phyloP scores from a whole-genome alignment of 2,113 vertebrate genomes.

The Sinocyclocheilus anshuiensis region DNA sequence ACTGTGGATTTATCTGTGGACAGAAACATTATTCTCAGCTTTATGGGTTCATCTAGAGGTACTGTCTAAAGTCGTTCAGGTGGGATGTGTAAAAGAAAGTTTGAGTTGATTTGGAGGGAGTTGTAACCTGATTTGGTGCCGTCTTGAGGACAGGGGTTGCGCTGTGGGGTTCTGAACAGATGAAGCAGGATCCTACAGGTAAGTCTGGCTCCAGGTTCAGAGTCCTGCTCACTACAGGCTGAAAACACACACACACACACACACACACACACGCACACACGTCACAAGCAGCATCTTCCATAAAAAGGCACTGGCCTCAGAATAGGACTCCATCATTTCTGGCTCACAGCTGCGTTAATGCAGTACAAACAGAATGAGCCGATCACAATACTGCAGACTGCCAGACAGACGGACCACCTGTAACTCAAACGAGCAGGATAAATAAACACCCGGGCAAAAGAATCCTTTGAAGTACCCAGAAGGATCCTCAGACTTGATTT shows the following conservation, averaged over 20 bases:
- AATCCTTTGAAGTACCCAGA: neutral
- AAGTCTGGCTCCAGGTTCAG: constrained; percentile 94
- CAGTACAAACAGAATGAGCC: constrained; percentile 26
- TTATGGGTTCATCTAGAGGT: too few relatives aligned
- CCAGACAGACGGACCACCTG: constrained; percentile 7
- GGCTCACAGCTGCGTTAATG: constrained; percentile 3
- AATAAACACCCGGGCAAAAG: constrained; percentile 36
- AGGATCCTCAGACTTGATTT: constrained; percentile 4
- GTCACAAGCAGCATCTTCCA: neutral
- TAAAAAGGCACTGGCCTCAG: constrained; percentile 21
- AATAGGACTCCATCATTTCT: constrained; percentile 4
- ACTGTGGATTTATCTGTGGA: constrained; percentile 86
- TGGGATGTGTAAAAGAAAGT: neutral
- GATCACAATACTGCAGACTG: neutral
- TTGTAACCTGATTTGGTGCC: constrained; percentile 84
- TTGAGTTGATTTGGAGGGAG: too few relatives aligned
- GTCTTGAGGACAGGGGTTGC: constrained; percentile 95
- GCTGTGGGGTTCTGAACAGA: constrained; percentile 94
- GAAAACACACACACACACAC: constrained; percentile 39
- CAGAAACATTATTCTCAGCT: neutral
- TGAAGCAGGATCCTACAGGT: constrained; percentile 96
- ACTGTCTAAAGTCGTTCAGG: neutral
- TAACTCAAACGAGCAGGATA: constrained; percentile 23
- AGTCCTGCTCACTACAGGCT: constrained; percentile 98
- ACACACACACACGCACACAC: neutral